Conservation (phyloP, 2,113 vertebrate genomes). For the Caranx ignobilis region DNA sequence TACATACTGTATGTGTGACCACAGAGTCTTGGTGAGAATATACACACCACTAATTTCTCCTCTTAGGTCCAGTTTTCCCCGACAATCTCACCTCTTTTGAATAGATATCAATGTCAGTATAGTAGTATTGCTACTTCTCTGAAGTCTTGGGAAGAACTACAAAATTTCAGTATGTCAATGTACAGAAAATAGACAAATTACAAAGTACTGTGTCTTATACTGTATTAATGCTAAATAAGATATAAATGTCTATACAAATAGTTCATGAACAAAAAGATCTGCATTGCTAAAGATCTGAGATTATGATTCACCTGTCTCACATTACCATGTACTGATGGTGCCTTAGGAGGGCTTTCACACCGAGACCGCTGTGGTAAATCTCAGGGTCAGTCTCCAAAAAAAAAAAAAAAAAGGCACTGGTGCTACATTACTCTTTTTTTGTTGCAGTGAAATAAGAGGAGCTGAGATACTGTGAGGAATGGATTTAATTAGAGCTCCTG, state of each 20-base stretch:
- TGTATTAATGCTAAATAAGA: neutral
- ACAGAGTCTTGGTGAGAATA: neutral
- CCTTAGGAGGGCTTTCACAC: constrained; percentile 1
- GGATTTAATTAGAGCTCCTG: neutral
- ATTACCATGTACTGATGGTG: constrained; percentile 14
- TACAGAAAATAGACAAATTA: neutral
- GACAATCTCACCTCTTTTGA: neutral
- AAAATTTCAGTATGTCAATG: neutral
- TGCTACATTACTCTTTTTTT: neutral
- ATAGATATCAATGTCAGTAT: neutral
- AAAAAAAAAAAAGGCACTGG: neutral
- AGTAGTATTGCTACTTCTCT: too few relatives aligned
- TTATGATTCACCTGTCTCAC: constrained; percentile 8
- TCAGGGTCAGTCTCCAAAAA: constrained; percentile 4
- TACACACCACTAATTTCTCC: neutral
- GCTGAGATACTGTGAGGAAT: neutral
- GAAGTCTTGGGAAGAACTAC: neutral
- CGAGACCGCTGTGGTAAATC: constrained; percentile 26
- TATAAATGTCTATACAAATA: neutral
- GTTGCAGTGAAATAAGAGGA: neutral
- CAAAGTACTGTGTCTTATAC: neutral
- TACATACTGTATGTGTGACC: too few relatives aligned
- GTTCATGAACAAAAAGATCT: neutral
- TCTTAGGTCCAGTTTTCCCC: too few relatives aligned
- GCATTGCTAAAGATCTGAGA: neutral